Conservation (phyloP, 2,797 vertebrate species). For the Anas acuta region DNA sequence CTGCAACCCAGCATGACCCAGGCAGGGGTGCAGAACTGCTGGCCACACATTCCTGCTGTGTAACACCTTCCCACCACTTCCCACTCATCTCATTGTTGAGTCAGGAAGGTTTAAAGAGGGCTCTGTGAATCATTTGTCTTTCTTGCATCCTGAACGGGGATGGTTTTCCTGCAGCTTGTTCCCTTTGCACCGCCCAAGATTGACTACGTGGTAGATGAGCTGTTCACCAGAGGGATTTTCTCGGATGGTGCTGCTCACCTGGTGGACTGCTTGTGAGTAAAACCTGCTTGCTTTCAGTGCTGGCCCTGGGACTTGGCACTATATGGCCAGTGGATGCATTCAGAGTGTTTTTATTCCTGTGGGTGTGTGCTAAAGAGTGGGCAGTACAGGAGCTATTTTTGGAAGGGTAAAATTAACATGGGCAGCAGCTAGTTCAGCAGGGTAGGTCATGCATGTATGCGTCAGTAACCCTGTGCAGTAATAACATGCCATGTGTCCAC, state of each 20-base stretch:
- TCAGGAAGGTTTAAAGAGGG: not conserved
- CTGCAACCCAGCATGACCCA: not conserved
- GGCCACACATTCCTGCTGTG: not conserved
- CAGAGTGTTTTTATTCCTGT: not conserved
- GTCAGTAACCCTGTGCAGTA: rapidly evolving
- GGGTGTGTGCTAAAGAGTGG: not conserved
- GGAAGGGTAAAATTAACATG: not conserved
- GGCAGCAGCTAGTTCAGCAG: not conserved
- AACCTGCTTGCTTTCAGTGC: not conserved
- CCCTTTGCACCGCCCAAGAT: conserved; percentile 79
- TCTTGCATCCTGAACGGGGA: not conserved
- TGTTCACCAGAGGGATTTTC: conserved; percentile 72
- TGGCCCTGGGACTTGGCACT: not conserved
- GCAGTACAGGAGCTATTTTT: not conserved
- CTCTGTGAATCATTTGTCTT: not conserved
- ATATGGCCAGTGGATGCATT: not conserved
- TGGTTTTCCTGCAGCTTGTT: conserved; percentile 79
- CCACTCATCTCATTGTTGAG: not conserved
- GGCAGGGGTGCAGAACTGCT: not conserved
- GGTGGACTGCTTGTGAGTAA: conserved; percentile 84
- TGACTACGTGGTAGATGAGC: conserved; percentile 43
- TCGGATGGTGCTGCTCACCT: conserved; percentile 80
- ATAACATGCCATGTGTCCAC: not conserved
- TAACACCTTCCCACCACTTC: not conserved
- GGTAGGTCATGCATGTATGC: not conserved